These are phyloP conservation scores for Osmoderma eremita DNA, from an alignment of 2,888 invertebrate genomes.

Conservation along the genomic window DNA sequence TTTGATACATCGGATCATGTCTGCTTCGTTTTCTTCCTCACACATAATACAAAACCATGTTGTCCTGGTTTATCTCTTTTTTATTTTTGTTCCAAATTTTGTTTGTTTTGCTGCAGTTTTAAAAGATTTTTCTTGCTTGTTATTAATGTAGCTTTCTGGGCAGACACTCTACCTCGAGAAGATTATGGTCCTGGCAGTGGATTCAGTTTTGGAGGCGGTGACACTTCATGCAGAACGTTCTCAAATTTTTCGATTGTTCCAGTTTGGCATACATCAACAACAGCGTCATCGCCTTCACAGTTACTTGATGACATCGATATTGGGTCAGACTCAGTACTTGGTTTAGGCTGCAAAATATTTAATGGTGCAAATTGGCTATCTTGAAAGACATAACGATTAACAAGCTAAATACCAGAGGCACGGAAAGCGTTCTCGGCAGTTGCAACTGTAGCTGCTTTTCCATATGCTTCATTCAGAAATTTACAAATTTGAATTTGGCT, in stretches of 20 bases:
- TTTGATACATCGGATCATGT: slow-evolving; percentile 4
- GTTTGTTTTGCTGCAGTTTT: slow-evolving; percentile 20
- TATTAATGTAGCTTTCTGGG: slow-evolving; percentile 24
- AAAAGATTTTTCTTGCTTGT: slow-evolving; percentile 11
- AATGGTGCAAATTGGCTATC: slow-evolving; percentile 31
- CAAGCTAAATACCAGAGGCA: slow-evolving; percentile 46
- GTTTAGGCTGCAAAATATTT: slow-evolving; percentile 24
- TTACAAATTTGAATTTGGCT: slow-evolving; percentile 44
- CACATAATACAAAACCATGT: neutral
- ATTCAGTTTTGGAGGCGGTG: slow-evolving; percentile 24
- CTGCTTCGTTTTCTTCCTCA: neutral
- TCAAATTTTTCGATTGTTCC: no score
- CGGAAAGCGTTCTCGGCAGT: slow-evolving; percentile 45
- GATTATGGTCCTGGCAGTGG: slow-evolving; percentile 20
- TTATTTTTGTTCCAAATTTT: neutral
- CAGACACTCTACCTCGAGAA: slow-evolving; percentile 2
- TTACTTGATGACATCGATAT: no score
- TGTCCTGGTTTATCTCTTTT: neutral
- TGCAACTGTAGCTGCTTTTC: slow-evolving; percentile 44
- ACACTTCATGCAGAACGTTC: no score
- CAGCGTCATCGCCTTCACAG: neutral
- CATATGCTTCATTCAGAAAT: slow-evolving; percentile 47
- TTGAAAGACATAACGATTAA: slow-evolving; percentile 44
- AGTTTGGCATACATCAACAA: no score
- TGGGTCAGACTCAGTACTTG: no score